These are phyloP conservation scores for Hyles euphorbiae DNA, from an alignment of 1,140 invertebrate genomes.

Conservation along the genomic window DNA sequence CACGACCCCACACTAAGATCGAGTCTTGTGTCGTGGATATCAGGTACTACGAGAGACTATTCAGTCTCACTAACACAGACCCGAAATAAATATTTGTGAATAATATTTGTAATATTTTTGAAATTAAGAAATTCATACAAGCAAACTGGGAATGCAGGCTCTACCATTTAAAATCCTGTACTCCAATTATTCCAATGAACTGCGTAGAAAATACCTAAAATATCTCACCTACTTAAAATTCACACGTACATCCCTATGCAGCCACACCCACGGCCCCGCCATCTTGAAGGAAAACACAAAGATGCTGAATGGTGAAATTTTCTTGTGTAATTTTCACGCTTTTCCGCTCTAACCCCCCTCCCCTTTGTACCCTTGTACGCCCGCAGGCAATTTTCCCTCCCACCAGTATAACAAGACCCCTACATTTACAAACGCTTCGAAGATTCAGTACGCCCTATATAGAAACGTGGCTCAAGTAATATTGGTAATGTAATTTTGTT, in stretches of 20 bases:
- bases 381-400: constrained; percentile 36
- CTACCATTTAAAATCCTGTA: too few species aligned
- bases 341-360: constrained; percentile 35
- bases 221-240: constrained; percentile 8
- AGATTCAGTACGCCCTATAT: neutral
- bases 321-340: constrained; percentile 73
- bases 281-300: constrained; percentile 73
- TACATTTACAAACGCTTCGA: neutral
- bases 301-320: constrained; percentile 74
- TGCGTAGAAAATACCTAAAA: too few species aligned
- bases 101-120: too few species aligned
- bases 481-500: constrained; percentile 20
- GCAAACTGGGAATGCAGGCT: too few species aligned
- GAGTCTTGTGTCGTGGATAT: too few species aligned
- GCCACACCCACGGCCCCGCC: constrained; percentile 34
- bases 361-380: constrained; percentile 9
- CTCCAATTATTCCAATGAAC: too few species aligned
- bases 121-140: too few species aligned
- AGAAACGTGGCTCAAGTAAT: constrained; percentile 14
- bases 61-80: too few species aligned
- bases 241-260: constrained; percentile 25
- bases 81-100: too few species aligned
- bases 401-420: constrained; percentile 36
- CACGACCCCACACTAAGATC: too few species aligned
- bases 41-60: too few species aligned